These are phyloP conservation scores for Microtus richardsoni DNA, from an alignment of 2,113 vertebrate genomes.

Conservation along the genomic window DNA sequence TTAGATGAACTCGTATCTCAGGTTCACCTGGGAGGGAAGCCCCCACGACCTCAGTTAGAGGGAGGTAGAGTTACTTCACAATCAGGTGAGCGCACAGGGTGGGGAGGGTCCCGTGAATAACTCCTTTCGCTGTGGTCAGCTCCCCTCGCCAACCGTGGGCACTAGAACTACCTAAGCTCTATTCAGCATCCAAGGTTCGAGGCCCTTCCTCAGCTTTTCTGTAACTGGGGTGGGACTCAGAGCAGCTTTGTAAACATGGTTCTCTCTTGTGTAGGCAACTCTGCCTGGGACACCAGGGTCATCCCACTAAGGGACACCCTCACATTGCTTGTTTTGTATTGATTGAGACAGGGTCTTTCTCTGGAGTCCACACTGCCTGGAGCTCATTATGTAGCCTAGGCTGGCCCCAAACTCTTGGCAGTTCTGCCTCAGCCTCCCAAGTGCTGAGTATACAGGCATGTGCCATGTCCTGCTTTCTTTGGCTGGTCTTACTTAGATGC, in stretches of 20 bases:
- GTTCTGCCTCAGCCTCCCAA: too few relatives aligned
- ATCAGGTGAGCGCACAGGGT: background rate
- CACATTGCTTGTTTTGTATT: background rate
- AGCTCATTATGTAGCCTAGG: background rate
- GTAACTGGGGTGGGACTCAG: background rate
- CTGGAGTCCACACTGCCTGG: background rate
- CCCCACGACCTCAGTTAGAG: background rate
- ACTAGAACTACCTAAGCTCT: background rate
- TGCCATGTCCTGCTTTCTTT: background rate
- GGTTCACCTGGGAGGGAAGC: background rate
- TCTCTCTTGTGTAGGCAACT: background rate
- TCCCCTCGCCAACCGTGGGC: background rate
- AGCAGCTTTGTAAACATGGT: background rate
- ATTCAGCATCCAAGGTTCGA: background rate
- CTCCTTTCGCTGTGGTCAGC: background rate
- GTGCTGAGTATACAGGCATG: background rate
- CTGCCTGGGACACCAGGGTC: background rate
- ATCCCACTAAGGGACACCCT: background rate
- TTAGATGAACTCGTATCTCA: background rate
- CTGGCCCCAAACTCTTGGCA: background rate
- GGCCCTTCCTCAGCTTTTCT: background rate
- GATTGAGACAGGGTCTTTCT: background rate
- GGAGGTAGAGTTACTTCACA: too few relatives aligned
- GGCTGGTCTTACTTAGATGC: background rate
- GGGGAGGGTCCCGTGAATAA: background rate